Evolutionary conservation across 2,113 vertebrate genomes (phyloP), one percentile per base, ranked within the genome.

Genomic region (Gnathonemus echidnorhynchus): DNA sequence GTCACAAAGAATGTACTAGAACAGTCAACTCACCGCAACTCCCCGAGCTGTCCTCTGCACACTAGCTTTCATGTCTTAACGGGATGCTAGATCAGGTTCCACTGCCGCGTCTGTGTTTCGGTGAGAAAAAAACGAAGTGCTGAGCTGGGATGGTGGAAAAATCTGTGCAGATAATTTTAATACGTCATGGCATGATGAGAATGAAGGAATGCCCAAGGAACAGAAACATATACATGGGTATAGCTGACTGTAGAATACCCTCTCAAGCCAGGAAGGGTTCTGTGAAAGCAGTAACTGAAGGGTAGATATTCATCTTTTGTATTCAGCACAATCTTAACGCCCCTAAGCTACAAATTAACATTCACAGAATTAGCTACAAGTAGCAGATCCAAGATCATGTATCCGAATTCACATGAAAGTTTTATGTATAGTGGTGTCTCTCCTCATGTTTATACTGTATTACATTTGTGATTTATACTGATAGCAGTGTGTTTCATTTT

Each of bases 391-490:
- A 13, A 31, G 62, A 70, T 70, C 62, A 13, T 27, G 62, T 70
- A 1, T 31, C 10, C 10, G 27, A 70, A 70, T 70, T 70, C n/a
- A 27, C 62, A 27, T 66, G 21, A 66, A 31, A 27, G 62, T 66
- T 77, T 77, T 42, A 80, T 39, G 74, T 80, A 8, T 39, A 77
- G 15, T 8, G 9, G 27, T n/a, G 17, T 53, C 50, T 87, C 86
- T 39, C 9, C 86, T 58, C 31, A 21, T 39, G 49, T 42, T 87
- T 87, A 39, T 56, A n/a, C n/a, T n/a, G n/a, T n/a, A 42, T 87
- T 87, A 31, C 21, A 21, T 87, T 87, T 87, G 86, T 53, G 50
- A 53, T 87, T 87, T 53, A 53, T 88, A 74, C 88, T 6, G 11
- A 66, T 48, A 85, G 21, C 52, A 58, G 50, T 48, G 52, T 62